These are phyloP conservation scores for Camponotus pennsylvanicus DNA, from an alignment of 1,140 invertebrate genomes.

Conservation along the genomic window DNA sequence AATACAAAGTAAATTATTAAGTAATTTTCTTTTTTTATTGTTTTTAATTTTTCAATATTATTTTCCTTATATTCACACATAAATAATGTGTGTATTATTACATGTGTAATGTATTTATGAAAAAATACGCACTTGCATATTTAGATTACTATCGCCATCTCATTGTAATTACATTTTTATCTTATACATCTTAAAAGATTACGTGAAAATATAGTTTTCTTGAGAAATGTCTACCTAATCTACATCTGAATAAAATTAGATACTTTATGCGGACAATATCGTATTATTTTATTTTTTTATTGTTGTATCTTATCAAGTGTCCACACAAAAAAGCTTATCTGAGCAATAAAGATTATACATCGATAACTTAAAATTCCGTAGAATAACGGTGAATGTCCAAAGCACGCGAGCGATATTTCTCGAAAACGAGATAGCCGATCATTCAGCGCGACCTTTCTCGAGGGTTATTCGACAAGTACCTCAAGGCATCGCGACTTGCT, in stretches of 20 bases:
- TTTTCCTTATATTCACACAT: not conserved
- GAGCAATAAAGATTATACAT: slow-evolving; percentile 39
- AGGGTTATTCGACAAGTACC: slow-evolving; percentile 71
- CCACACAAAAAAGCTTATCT: slow-evolving; percentile 4
- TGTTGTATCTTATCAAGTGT: not conserved
- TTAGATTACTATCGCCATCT: not conserved
- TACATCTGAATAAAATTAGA: not conserved
- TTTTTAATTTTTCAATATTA: not conserved
- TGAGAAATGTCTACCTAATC: not conserved
- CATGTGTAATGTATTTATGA: not conserved
- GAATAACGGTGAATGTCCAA: slow-evolving; percentile 52
- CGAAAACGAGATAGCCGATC: slow-evolving; percentile 56
- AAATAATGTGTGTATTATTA: slow-evolving; percentile 9
- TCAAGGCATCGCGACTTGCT: slow-evolving; percentile 58
- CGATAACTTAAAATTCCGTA: not conserved
- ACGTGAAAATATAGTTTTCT: not conserved
- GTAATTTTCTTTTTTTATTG: not conserved
- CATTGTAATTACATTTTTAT: slow-evolving; percentile 5
- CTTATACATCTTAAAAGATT: not conserved
- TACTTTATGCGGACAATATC: not conserved
- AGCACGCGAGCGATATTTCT: slow-evolving; percentile 44
- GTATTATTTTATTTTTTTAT: not conserved
- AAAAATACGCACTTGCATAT: not conserved
- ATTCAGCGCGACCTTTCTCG: slow-evolving; percentile 61
- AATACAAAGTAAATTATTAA: not conserved